Conservation (phyloP, 1,140 invertebrate species). For the Trachymyrmex cornetzi region DNA sequence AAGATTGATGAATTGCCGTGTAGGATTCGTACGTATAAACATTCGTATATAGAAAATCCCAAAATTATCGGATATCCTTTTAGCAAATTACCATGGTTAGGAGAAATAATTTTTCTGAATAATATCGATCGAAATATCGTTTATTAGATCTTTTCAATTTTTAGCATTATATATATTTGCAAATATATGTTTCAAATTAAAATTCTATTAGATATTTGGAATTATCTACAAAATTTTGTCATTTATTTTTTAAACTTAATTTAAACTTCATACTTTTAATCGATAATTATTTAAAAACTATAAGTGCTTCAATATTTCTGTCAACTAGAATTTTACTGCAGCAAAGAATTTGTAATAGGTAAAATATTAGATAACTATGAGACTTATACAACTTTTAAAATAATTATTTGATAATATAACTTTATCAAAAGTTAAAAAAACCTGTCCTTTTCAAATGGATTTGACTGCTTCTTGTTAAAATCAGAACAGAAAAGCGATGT, state of each 20-base stretch:
- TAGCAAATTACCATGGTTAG: neutral
- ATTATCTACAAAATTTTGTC: neutral
- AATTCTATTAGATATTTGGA: neutral
- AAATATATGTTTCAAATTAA: neutral
- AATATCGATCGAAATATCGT: neutral
- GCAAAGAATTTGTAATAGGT: neutral
- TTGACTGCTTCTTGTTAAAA: neutral
- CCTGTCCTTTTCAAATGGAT: neutral
- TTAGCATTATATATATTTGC: neutral
- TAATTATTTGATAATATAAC: neutral
- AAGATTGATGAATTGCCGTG: conserved; percentile 48
- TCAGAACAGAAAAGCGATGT: neutral
- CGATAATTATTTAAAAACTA: neutral
- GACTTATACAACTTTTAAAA: neutral
- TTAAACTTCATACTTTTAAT: neutral
- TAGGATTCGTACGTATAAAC: neutral
- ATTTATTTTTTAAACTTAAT: neutral
- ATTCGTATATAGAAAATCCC: neutral
- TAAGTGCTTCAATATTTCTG: neutral
- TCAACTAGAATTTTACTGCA: neutral
- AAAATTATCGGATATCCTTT: neutral
- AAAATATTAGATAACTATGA: neutral
- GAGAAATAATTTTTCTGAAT: neutral
- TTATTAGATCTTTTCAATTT: neutral
- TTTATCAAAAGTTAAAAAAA: neutral